Evolutionary conservation across 2,888 invertebrate species (phyloP), one percentile per base, ranked within the genome.

Genomic region (Steinernema carpocapsae): DNA sequence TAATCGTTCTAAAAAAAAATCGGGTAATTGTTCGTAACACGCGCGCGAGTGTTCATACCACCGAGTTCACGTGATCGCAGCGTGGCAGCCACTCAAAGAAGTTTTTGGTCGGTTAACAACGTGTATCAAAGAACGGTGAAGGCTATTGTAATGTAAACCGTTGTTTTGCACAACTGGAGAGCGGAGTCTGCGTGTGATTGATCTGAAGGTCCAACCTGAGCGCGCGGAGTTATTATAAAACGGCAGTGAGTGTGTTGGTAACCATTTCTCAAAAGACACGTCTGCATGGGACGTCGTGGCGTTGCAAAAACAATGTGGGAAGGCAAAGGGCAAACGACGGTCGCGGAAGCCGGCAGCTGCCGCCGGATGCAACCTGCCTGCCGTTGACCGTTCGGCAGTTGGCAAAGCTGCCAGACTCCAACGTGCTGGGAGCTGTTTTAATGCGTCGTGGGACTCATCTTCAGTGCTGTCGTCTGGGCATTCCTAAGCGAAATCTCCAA

Each of bases 171-270:
- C 24, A 64, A 64, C 32, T 29, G 52, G 10, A n/a, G 14, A 26
- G 26, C 26, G 37, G 29, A 64, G 64, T 32, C 64, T 32, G 64
- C 64, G 64, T 7, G 64, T 64, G 64, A 64, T 64, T 29, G 64
- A 32, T 64, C 64, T 29, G 64, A 64, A 26, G 64, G 2, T n/a
- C 6, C 52, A 52, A 1, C 52, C 2, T 52, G 52, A 37, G 10
- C 37, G 10, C 4, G 37, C 37, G 37, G 52, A 52, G 19, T 22
- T 52, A 22, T 52, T 52, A 52, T n/a, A 22, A 24, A 52, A n/a
- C 4, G 52, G 4, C 37, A 37, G n/a, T 10, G 10, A 37, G 37
- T 37, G 37, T 37, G 37, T 37, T 37, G 4, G 4, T 10, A 3
- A 6, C 37, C 37, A 10, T 37, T 37, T 10, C 10, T 37, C 37